Evolutionary conservation across 2,888 invertebrate species (phyloP), one percentile per base, ranked within the genome.

Genomic region (Lutraria lutraria): DNA sequence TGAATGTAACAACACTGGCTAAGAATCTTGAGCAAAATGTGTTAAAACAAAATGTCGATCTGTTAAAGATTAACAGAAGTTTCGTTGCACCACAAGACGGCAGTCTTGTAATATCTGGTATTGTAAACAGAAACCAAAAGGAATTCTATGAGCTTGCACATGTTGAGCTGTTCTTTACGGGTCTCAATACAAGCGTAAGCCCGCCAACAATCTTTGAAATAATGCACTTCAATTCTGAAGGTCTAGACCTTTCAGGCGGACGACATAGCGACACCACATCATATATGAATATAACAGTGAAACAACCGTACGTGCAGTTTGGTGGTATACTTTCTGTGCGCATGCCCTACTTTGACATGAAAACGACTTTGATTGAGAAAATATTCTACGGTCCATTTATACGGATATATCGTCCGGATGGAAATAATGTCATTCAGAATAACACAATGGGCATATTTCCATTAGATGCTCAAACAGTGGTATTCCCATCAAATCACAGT

Each of bases 161-260:
- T 76, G 86, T 89, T 25, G 92, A 92, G 56, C 83, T 90, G n/a
- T 90, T 90, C 79, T 89, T 92, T 53, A 92, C 92, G 8, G 90
- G 92, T 56, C 82, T 92, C 21, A 92, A 92, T 53, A 90, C 90
- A 16, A 89, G 86, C 15, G 60, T 85, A 43, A 86, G 86, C 56
- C 92, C 92, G 31, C 88, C 89, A 12, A 52, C 89, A 4, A 86
- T 89, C 0, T 92, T 92, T 85, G 92, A 92, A 88, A 88, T 90
- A 10, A 85, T 87, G 52, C 83, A 82, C 60, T 90, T 88, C 68
- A 88, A 89, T 60, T 72, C 88, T 21, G 87, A 88, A 21, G 89
- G 80, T 10, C 79, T 88, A 3, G 86, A 82, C 6, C 68, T 91
- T 16, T 84, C 83, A 60, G 53, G 88, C 43, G 81, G 80, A 29